A percentile compares a stretch with the other conserved stretches of the same genome.
These are phyloP conservation scores for Trogon surrucura DNA, from an alignment of 2,113 vertebrate genomes.

Conservation along the genomic window DNA sequence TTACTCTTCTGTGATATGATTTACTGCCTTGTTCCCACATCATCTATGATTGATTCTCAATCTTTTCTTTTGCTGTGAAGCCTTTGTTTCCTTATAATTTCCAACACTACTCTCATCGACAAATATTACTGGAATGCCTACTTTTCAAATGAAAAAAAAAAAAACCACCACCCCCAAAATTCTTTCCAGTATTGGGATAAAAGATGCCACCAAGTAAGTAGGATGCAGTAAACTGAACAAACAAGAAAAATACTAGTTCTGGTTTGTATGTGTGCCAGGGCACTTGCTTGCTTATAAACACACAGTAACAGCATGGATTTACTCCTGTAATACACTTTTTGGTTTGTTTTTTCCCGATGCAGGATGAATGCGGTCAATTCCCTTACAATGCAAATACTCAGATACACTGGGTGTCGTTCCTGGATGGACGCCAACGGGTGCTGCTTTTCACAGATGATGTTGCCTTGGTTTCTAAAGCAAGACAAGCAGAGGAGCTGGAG, in stretches of 20 bases:
- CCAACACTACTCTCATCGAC: background rate
- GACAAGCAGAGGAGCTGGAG: slow-evolving; percentile 93
- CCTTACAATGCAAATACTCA: slow-evolving; percentile 82
- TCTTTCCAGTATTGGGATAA: background rate
- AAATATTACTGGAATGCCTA: background rate
- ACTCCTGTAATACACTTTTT: background rate
- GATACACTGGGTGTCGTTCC: slow-evolving; percentile 95
- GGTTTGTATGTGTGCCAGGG: background rate
- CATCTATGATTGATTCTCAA: accelerated
- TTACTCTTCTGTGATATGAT: background rate
- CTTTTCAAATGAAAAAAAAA: background rate
- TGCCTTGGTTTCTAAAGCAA: slow-evolving; percentile 89
- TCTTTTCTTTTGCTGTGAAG: background rate
- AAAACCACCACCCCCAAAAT: accelerated
- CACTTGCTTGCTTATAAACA: background rate
- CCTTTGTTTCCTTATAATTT: background rate
- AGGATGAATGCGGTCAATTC: slow-evolving; percentile 94
- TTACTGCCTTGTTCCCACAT: background rate
- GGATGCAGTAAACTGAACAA: background rate
- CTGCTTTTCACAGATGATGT: slow-evolving; percentile 95
- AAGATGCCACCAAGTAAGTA: background rate
- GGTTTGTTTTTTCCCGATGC: background rate
- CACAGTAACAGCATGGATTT: background rate
- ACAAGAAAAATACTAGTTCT: background rate
- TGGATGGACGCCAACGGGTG: slow-evolving; percentile 93